Conservation (phyloP, 2,888 invertebrate genomes). For the Lysandra coridon region DNA sequence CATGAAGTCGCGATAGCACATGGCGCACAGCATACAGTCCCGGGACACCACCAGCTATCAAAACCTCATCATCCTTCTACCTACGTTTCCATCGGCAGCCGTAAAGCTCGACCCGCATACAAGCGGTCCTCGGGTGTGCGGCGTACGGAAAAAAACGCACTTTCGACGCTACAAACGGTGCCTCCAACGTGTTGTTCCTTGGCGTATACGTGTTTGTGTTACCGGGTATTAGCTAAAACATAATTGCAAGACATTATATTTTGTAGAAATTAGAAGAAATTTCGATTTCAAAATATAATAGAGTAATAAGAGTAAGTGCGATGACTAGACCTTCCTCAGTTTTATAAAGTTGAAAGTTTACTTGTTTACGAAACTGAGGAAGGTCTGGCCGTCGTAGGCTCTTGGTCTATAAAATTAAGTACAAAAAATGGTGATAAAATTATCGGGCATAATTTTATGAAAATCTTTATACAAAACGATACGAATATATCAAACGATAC, state of each 20-base stretch:
- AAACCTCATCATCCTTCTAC: slow-evolving; percentile 54
- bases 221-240: slow-evolving; percentile 84
- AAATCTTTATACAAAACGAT: too few relatives aligned
- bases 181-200: slow-evolving; percentile 85
- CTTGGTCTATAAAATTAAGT: too few relatives aligned
- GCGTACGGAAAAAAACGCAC: slow-evolving; percentile 94
- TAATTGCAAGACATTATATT: not conserved
- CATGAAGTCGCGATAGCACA: slow-evolving; percentile 38
- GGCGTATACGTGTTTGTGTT: slow-evolving; percentile 89
- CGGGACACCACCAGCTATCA: slow-evolving; percentile 59
- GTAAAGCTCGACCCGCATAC: slow-evolving; percentile 95
- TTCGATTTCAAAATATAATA: too few relatives aligned
- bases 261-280: not conserved
- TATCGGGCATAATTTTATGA: too few relatives aligned
- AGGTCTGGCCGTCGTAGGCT: too few relatives aligned
- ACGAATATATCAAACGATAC: too few relatives aligned
- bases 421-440: too few relatives aligned
- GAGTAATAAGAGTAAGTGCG: too few relatives aligned
- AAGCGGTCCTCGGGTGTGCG: slow-evolving; percentile 91
- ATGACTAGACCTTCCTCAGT: too few relatives aligned
- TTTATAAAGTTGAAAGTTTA: too few relatives aligned
- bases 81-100: slow-evolving; percentile 86
- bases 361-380: too few relatives aligned
- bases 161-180: slow-evolving; percentile 92
- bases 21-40: slow-evolving; percentile 55